Percentiles rank a stretch among this genome's conserved stretches.
Conservation (phyloP, 2,797 vertebrate species). For the Hozukius guyotensis region DNA sequence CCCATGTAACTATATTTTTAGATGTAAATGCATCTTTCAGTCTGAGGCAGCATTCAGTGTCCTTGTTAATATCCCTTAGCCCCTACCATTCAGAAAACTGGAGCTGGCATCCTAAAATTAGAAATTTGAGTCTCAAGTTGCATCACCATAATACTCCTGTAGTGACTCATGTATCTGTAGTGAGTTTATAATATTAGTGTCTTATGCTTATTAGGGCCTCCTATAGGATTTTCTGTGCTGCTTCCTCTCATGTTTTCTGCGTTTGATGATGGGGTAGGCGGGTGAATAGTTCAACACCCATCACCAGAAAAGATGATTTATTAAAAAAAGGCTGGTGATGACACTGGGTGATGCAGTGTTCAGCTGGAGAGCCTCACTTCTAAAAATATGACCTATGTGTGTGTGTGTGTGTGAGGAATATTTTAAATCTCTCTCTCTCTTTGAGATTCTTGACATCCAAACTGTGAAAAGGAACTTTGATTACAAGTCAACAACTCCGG, state of each 20-base stretch:
- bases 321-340: conserved; percentile 18
- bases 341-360: conserved; percentile 35
- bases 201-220: conserved; percentile 12
- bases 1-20: too few relatives aligned
- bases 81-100: neutral
- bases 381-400: conserved; percentile 50
- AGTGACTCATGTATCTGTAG: conserved; percentile 25
- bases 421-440: conserved; percentile 45
- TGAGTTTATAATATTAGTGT: conserved; percentile 15
- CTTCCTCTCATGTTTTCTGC: conserved; percentile 3
- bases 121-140: conserved; percentile 22
- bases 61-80: neutral
- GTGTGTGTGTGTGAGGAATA: conserved; percentile 2
- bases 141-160: conserved; percentile 11
- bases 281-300: conserved; percentile 38
- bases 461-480: conserved; percentile 70
- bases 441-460: conserved; percentile 50
- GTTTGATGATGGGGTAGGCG: conserved; percentile 5
- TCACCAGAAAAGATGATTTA: conserved; percentile 33
- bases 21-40: neutral
- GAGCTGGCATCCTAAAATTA: conserved; percentile 14
- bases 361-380: conserved; percentile 43
- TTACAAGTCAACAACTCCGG: conserved; percentile 68
- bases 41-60: neutral
- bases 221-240: conserved; percentile 13